Conservation (phyloP, 2,113 vertebrate genomes). For the Gracilinanus agilis region DNA sequence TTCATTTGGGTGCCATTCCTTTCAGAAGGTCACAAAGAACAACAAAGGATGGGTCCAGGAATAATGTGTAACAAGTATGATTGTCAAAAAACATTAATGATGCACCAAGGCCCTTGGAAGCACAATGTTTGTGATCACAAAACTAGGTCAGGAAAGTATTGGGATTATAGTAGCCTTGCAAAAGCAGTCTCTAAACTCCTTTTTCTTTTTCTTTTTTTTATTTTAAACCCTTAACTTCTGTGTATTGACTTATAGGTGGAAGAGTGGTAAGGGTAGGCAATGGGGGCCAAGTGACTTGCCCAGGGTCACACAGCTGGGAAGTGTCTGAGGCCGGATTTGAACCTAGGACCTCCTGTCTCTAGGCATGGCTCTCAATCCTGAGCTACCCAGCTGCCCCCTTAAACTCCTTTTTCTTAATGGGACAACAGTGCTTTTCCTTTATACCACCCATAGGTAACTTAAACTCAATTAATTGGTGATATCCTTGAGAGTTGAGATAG, state of each 20-base stretch:
- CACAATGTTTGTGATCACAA: constrained; percentile 56
- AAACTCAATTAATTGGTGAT: constrained; percentile 78
- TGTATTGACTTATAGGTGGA: too few relatives aligned
- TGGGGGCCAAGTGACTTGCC: too few relatives aligned
- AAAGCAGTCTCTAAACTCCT: constrained; percentile 63
- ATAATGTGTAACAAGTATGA: not conserved
- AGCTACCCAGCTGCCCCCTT: too few relatives aligned
- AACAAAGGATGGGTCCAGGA: constrained; percentile 33
- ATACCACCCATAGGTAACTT: constrained; percentile 77
- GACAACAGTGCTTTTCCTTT: constrained; percentile 72
- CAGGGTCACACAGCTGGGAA: too few relatives aligned
- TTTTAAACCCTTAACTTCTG: too few relatives aligned
- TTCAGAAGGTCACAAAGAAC: constrained; percentile 51
- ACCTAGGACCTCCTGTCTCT: constrained; percentile 27
- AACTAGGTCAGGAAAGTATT: constrained; percentile 61
- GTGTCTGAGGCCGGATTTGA: too few relatives aligned
- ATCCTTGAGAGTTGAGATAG: constrained; percentile 78
- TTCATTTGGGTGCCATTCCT: constrained; percentile 64
- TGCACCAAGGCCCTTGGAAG: constrained; percentile 38
- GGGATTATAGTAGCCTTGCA: constrained; percentile 60
- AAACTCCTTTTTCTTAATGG: constrained; percentile 64
- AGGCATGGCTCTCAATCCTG: too few relatives aligned
- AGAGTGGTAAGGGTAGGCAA: too few relatives aligned
- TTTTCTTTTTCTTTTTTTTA: constrained; percentile 11
- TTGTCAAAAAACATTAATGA: constrained; percentile 37